phyloP scores from a whole-genome alignment of 1,140 invertebrate genomes.

The Hylaeus anthracinus region DNA sequence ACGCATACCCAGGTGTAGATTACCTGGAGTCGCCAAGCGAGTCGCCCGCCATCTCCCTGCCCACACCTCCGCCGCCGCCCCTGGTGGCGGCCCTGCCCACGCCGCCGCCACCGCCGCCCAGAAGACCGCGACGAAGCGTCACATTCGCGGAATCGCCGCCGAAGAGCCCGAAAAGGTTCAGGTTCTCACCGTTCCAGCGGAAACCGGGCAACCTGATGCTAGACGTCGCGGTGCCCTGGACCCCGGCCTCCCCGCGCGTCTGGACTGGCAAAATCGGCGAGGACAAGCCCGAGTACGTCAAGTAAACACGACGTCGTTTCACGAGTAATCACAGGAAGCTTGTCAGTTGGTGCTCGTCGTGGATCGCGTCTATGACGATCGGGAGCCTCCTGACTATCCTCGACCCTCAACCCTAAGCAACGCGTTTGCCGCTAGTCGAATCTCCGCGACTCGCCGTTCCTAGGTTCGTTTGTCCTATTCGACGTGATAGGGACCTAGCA shows the following conservation, averaged over 20 bases:
- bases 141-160: constrained; percentile 77
- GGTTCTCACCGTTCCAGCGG: constrained; percentile 48
- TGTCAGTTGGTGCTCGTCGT: background rate
- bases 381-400: background rate
- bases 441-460: constrained; percentile 17
- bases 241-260: constrained; percentile 75
- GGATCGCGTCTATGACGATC: no score
- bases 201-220: constrained; percentile 65
- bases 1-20: constrained; percentile 88
- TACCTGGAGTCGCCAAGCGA: constrained; percentile 62
- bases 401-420: background rate
- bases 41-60: constrained; percentile 69
- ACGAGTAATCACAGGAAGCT: background rate
- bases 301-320: constrained; percentile 43
- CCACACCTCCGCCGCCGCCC: constrained; percentile 74
- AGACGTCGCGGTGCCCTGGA: constrained; percentile 77
- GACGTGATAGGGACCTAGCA: no score
- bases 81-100: constrained; percentile 56
- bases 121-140: constrained; percentile 74
- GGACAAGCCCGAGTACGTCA: constrained; percentile 77
- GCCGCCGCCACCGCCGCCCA: constrained; percentile 74
- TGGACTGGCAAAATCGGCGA: constrained; percentile 64
- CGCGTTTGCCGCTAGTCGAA: constrained; percentile 45
- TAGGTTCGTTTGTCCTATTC: no score
- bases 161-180: constrained; percentile 67